These are phyloP conservation scores for Girardinus metallicus DNA, from an alignment of 2,797 vertebrate genomes.

Conservation along the genomic window DNA sequence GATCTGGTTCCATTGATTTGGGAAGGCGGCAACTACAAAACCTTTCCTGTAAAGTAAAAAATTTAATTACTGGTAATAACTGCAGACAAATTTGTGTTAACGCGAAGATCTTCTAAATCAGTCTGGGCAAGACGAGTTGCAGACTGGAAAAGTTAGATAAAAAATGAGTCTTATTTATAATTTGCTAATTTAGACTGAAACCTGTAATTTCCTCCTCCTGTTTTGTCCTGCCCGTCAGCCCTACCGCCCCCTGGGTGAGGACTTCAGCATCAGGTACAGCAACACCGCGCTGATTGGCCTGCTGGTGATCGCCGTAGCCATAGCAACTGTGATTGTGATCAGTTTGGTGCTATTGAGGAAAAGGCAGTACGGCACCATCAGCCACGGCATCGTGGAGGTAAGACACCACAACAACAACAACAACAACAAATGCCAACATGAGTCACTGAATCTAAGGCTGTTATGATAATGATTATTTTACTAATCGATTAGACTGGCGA, in stretches of 20 bases:
- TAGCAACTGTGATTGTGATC: constrained; percentile 96
- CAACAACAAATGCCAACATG: neutral
- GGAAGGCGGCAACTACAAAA: constrained; percentile 2
- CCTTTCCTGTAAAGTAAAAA: constrained; percentile 2
- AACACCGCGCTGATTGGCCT: constrained; percentile 95
- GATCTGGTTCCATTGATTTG: constrained; percentile 9
- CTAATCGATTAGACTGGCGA: no score
- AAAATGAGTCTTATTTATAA: neutral
- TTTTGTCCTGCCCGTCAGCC: constrained; percentile 63
- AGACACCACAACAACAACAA: constrained; percentile 21
- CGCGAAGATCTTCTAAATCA: neutral
- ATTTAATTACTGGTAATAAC: constrained; percentile 1
- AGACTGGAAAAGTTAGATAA: neutral
- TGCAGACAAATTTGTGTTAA: neutral
- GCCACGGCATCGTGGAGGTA: constrained; percentile 98
- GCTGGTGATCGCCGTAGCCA: constrained; percentile 93
- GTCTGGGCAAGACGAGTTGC: neutral
- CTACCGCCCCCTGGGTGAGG: constrained; percentile 86
- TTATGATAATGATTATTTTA: no score
- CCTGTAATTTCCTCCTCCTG: constrained; percentile 20
- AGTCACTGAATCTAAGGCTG: no score
- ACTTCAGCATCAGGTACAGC: constrained; percentile 94
- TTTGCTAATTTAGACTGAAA: neutral
- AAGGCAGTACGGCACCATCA: constrained; percentile 96
- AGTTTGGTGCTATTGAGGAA: constrained; percentile 97